A percentile compares a stretch with the other conserved stretches of the same genome.
Conservation (phyloP, 2,888 invertebrate genomes). For the Disparrhopalites patrizii region DNA sequence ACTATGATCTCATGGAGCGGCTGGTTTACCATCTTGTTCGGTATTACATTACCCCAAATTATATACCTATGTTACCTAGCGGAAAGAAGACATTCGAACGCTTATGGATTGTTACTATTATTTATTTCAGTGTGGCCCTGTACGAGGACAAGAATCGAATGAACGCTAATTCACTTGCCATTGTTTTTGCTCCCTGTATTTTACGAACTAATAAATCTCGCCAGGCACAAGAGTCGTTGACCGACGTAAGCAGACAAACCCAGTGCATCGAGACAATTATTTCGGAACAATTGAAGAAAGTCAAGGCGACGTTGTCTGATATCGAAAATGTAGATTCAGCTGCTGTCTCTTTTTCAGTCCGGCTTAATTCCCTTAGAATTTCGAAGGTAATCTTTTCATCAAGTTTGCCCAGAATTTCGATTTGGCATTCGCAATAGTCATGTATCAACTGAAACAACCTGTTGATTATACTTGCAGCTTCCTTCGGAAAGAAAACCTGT, state of each 20-base stretch:
- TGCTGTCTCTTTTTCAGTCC: conserved; percentile 74
- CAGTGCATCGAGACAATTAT: conserved; percentile 87
- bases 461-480: not conserved
- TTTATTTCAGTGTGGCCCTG: conserved; percentile 69
- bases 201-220: conserved; percentile 79
- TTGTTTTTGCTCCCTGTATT: conserved; percentile 93
- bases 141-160: conserved; percentile 85
- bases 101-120: not conserved
- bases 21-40: conserved; percentile 85
- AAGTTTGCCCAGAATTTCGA: not conserved
- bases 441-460: not conserved
- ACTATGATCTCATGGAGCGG: conserved; percentile 86
- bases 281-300: conserved; percentile 75
- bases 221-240: conserved; percentile 86
- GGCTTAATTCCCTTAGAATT: conserved; percentile 71
- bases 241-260: conserved; percentile 84
- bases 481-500: conserved; percentile 6
- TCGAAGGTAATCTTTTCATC: conserved; percentile 59
- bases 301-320: conserved; percentile 79
- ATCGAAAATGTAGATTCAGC: conserved; percentile 86
- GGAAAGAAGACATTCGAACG: not conserved
- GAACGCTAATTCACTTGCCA: conserved; percentile 85
- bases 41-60: conserved; percentile 50
- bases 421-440: too few relatives aligned
- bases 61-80: not conserved